phyloP scores from a whole-genome alignment of 2,888 invertebrate species.

The Odontocerum albicorne region DNA sequence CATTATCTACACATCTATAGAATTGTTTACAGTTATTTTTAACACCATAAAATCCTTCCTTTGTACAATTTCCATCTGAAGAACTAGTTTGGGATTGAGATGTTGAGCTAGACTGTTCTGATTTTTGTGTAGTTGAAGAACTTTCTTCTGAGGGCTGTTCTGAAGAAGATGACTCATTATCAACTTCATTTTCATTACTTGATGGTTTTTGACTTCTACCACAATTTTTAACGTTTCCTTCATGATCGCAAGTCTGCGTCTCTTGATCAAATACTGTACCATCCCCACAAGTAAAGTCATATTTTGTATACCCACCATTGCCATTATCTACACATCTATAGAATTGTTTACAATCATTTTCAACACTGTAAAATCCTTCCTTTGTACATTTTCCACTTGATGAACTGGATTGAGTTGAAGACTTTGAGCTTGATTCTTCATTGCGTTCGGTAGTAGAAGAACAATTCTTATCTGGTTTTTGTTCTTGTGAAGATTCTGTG shows the following conservation, averaged over 20 bases:
- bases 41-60: constrained; percentile 75
- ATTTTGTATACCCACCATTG: constrained; percentile 50
- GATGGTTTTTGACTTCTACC: constrained; percentile 19
- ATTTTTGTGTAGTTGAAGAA: constrained; percentile 18
- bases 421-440: constrained; percentile 23
- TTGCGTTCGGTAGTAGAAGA: constrained; percentile 10
- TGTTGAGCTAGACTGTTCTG: constrained; percentile 45
- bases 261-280: constrained; percentile 63
- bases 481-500: background rate
- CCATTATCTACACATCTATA: constrained; percentile 55
- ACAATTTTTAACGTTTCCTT: constrained; percentile 49
- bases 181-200: constrained; percentile 58
- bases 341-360: constrained; percentile 54
- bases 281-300: constrained; percentile 58
- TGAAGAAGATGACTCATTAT: constrained; percentile 39
- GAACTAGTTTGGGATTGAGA: constrained; percentile 53
- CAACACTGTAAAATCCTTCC: constrained; percentile 53
- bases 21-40: constrained; percentile 71
- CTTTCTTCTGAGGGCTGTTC: constrained; percentile 8
- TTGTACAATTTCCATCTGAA: constrained; percentile 56
- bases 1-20: constrained; percentile 72
- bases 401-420: constrained; percentile 10
- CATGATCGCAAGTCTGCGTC: constrained; percentile 58
- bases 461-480: constrained; percentile 1
- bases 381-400: constrained; percentile 44